Evolutionary conservation across 2,797 vertebrate species (phyloP), one percentile per base, ranked within the genome.

Genomic region (Rhodeus uyekii): DNA sequence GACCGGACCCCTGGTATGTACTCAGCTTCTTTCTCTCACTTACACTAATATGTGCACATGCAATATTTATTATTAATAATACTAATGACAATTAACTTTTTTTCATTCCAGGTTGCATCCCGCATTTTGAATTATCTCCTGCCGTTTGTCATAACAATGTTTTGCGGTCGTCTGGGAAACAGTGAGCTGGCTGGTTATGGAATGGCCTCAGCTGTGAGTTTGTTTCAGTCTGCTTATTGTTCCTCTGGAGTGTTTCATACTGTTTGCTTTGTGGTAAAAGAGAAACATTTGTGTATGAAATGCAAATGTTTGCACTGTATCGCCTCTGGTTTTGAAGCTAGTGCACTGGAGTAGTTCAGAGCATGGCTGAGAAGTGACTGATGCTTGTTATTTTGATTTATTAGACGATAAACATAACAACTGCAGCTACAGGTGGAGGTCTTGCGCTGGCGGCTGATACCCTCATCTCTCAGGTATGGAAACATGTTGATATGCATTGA

Each of bases 351-450:
- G 32, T 27, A 38, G 53, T 38, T 81, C 29, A 64, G 36, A 67
- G 71, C 44, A 16, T 79, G 38, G 36, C 38, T 61, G 48, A 80
- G 68, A 80, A 73, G 78, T 8, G 38, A 18, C 38, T 68, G 80
- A 76, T 67, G 61, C 48, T 48, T 82, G 48, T 60, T 69, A 67
- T 82, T 76, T 50, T 69, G 38, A 76, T 76, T 76, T 61, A 39
- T n/a, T 91, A 98, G 97, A 93, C 95, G 42, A 95, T 98, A 77
- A 98, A 97, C 3, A 89, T 98, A 3, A 95, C 94, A 0, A 95
- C 95, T 36, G 91, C 94, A 79, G 95, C 96, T 3, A 93, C 96
- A 0, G 97, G 97, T 8, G 88, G 83, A 44, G 97, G 97, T 29
- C 87, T 99, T 42, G 93, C 92, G 3, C 91, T 96, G 0, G 95